Base-by-base conservation (phyloP, 1,140 invertebrate species). In the Drosophila truncata region DNA sequence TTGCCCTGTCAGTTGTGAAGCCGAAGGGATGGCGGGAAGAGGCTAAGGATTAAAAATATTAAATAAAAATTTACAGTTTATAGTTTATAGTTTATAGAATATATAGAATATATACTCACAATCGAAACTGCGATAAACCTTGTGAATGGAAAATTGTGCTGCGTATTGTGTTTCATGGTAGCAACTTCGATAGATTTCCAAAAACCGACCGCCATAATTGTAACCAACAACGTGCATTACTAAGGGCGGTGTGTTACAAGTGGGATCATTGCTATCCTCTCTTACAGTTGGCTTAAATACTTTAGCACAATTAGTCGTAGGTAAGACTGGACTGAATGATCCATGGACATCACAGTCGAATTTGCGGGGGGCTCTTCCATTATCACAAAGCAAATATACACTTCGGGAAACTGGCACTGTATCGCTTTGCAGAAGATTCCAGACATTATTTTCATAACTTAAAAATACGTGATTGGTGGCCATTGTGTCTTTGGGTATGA, bases 141-240 rank as follows among this genome's bases (percentile, higher is more conserved):
- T 18, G 33, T 77, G 69, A 16, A 78, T 39, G 16, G 75, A 78
- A 33, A 73, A 78, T 29, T 72, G 41, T 0, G 74, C 62, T 6
- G 42, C 37, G 0, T 47, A 29, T 23, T n/a, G 44, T 0, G 0
- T 0, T 5, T 3, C 4, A 23, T 82, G 42, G 23, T 49, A 82
- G 31, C 78, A 81, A 13, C 58, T 78, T 31, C 80, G 33, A 33
- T 74, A 82, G 14, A 82, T 27, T 37, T 82, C 80, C 13, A 82
- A 35, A 31, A 78, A 72, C 3, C 6, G 8, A n/a, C 11, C n/a
- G 5, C 11, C 0, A n/a, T 10, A 11, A 13, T 47, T 33, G 25
- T 63, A 67, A 10, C 80, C 78, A 7, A 82, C 73, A 13, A 42
- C 31, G 13, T 63, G 63, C 61, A 54, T 63, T 4, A 23, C 35